A percentile compares a stretch with the other conserved stretches of the same genome.
Conservation (phyloP, 2,888 invertebrate genomes). For the Nebria brevicollis region DNA sequence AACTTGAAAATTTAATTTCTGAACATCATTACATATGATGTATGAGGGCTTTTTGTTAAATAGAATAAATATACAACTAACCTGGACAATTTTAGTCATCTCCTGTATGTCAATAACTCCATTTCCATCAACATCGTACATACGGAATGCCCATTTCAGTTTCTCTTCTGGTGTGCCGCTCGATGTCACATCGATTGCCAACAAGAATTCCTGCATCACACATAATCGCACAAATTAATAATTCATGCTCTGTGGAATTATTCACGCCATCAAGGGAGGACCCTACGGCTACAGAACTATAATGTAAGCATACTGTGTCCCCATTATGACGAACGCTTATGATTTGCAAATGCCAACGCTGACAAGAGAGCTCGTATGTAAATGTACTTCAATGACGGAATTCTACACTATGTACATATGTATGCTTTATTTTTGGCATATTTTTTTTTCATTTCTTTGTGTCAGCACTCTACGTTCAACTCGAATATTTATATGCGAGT, state of each 20-base stretch:
- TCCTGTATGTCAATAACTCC: slow-evolving; percentile 98
- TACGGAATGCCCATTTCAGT: slow-evolving; percentile 98
- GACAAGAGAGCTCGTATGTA: background rate
- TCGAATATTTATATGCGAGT: slow-evolving; percentile 3
- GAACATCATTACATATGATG: no score
- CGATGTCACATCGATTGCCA: slow-evolving; percentile 97
- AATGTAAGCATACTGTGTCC: background rate
- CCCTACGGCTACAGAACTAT: background rate
- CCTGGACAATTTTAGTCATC: slow-evolving; percentile 99
- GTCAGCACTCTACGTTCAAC: background rate
- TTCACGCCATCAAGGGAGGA: background rate
- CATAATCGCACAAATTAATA: slow-evolving; percentile 50
- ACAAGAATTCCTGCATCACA: slow-evolving; percentile 86
- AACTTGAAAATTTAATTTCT: no score
- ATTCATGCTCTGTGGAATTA: background rate
- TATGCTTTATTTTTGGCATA: background rate
- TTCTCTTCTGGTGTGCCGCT: slow-evolving; percentile 98
- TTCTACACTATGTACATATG: background rate
- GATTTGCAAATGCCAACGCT: background rate
- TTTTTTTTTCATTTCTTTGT: background rate
- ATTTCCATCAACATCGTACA: slow-evolving; percentile 98
- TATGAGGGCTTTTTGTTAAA: no score
- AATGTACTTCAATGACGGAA: background rate
- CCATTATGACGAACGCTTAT: background rate
- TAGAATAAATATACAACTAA: slow-evolving; percentile 60